Percentiles rank a stretch among this genome's conserved stretches.
Evolutionary conservation across 2,797 vertebrate species (phyloP).

Genomic region (Moxostoma hubbsi): DNA sequence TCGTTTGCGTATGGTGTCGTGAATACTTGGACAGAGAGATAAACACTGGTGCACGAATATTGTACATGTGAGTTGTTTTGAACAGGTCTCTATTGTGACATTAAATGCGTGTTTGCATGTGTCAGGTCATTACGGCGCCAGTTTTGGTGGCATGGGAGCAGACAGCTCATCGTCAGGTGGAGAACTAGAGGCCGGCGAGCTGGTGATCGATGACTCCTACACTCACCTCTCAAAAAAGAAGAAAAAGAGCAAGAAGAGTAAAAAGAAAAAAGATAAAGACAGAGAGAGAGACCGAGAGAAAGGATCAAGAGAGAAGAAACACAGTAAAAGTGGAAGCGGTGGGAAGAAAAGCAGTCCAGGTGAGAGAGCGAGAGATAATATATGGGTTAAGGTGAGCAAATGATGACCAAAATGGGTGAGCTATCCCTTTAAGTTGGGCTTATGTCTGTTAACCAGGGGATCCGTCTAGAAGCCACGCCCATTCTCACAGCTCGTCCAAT

Average conservation of each 20-base stretch:
- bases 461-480: constrained; percentile 71
- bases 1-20: too few species aligned
- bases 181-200: constrained; percentile 91
- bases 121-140: constrained; percentile 76
- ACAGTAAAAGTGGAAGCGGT: constrained; percentile 75
- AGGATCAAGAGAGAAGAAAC: constrained; percentile 86
- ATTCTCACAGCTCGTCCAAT: constrained; percentile 76
- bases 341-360: constrained; percentile 44
- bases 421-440: too few species aligned
- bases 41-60: too few species aligned
- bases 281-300: constrained; percentile 81
- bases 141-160: constrained; percentile 74
- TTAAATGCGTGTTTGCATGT: constrained; percentile 4
- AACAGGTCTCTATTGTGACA: neutral
- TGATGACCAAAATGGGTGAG: too few species aligned
- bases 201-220: constrained; percentile 93
- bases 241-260: constrained; percentile 98
- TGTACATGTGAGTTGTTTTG: neutral
- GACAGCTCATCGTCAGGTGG: constrained; percentile 90
- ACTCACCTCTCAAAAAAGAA: constrained; percentile 95
- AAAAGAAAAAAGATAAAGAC: constrained; percentile 90
- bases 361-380: neutral
- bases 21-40: too few species aligned
- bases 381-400: too few species aligned
- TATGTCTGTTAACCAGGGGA: constrained; percentile 62